Evolutionary conservation across 2,888 invertebrate genomes (phyloP), one percentile per base, ranked within the genome.

Genomic region (Metalampra italica): DNA sequence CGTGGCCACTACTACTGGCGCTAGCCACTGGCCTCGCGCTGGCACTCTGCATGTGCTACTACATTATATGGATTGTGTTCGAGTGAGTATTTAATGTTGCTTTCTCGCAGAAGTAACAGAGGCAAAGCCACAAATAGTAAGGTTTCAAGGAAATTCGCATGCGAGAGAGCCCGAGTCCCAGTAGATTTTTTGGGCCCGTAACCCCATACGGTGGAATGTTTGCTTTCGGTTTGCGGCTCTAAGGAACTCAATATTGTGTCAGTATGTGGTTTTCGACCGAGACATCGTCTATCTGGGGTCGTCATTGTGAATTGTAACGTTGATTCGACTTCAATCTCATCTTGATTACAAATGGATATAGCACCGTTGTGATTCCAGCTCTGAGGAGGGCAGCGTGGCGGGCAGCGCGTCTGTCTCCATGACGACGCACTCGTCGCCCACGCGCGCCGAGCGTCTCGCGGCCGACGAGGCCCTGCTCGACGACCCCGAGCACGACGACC

Each of bases 11-110:
- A 37, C 85, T 92, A 47, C 92, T 96, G 62, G 94, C 96, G 55
- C 92, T 96, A 43, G 93, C 96, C 55, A 94, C 96, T 68, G 93
- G 96, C 45, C 91, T 96, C 41, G 94, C 95, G 40, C 91, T 95
- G 46, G 95, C 96, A 42, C 92, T 97, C 56, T 95, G 96, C 80
- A 93, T 96, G 82, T 97, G 97, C 83, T 97, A 97, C 81, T 97
- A 97, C 86, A 93, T 97, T 68, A 95, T 97, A 64, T 97, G 97
- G 95, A 95, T 96, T 60, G 92, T 97, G 52, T 97, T 96, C 84
- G 97, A 96, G 97, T 97, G 90, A 93, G 95, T 93, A 7, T 13
- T 12, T 22, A 3, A 22, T 22, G 5, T 22, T 22, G 22, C 5
- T 22, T 22, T 22, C 22, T 22, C 22, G 22, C 22, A 22, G 22